A percentile compares a stretch with the other conserved stretches of the same genome.
These are phyloP conservation scores for Cyprinodon diabolis DNA, from an alignment of 2,797 vertebrate genomes.

Conservation along the genomic window DNA sequence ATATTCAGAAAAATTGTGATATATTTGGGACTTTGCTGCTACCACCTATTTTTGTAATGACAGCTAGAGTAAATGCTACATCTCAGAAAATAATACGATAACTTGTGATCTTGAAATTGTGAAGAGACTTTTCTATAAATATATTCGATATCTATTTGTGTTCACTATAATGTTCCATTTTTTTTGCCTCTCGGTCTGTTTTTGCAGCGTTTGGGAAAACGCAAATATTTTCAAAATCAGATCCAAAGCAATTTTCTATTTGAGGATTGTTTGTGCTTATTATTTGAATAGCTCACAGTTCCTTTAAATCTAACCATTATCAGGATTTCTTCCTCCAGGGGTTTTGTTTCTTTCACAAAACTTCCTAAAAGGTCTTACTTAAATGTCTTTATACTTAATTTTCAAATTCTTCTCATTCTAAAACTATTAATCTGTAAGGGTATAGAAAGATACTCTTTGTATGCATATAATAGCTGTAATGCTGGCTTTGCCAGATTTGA, in stretches of 20 bases:
- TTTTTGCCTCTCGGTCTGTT: background rate
- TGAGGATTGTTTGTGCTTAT: background rate
- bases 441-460: conserved; percentile 11
- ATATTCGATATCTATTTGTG: background rate
- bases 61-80: background rate
- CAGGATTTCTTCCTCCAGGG: background rate
- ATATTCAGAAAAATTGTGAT: too few species aligned
- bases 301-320: background rate
- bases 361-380: background rate
- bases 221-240: background rate
- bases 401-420: background rate
- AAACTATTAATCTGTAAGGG: conserved; percentile 3
- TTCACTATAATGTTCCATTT: background rate
- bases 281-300: background rate
- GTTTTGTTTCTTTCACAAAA: background rate
- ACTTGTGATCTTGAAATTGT: background rate
- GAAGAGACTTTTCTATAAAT: too few species aligned
- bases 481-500: conserved; percentile 9
- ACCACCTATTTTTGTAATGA: background rate
- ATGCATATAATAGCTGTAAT: conserved; percentile 1
- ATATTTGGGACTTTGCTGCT: background rate
- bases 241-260: background rate
- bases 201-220: background rate
- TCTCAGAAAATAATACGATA: too few species aligned
- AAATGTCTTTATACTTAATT: background rate